Conservation (phyloP, 2,888 invertebrate genomes). For the Mesorhabditis spiculigera region DNA sequence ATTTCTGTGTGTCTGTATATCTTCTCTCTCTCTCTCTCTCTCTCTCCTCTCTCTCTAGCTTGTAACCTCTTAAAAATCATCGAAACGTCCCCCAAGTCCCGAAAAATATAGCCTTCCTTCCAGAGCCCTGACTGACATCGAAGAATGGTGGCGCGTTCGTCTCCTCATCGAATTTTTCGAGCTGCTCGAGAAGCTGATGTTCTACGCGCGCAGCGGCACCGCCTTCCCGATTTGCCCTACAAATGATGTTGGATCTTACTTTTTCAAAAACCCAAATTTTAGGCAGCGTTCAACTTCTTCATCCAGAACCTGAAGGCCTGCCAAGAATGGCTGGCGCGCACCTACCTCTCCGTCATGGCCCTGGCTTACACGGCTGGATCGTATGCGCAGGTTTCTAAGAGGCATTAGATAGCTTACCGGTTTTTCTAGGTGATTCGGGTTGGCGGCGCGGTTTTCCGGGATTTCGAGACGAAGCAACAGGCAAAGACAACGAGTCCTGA, state of each 20-base stretch:
- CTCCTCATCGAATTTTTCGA: conserved; percentile 85
- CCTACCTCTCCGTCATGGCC: conserved; percentile 79
- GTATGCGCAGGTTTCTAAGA: conserved; percentile 70
- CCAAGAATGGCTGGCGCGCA: conserved; percentile 86
- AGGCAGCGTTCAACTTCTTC: conserved; percentile 84
- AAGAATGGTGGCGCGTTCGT: conserved; percentile 68
- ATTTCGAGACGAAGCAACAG: conserved; percentile 63
- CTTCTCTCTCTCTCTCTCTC: too few relatives aligned
- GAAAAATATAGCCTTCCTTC: neutral
- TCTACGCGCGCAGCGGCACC: conserved; percentile 85
- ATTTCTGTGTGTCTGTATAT: too few relatives aligned
- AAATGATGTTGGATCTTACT: conserved; percentile 65
- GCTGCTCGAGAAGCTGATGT: conserved; percentile 83
- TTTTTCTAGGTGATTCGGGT: conserved; percentile 28
- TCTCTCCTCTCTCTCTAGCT: too few relatives aligned
- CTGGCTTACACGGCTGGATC: conserved; percentile 80
- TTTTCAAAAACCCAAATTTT: conserved; percentile 20
- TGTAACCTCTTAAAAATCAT: neutral
- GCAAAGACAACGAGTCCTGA: conserved; percentile 74
- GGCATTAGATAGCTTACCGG: neutral
- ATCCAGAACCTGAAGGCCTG: conserved; percentile 89
- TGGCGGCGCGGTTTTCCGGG: conserved; percentile 23
- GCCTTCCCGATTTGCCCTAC: too few relatives aligned
- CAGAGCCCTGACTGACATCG: conserved; percentile 22
- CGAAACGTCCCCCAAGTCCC: neutral